Percentiles rank a stretch among this genome's conserved stretches.
These are phyloP conservation scores for Alouatta palliata DNA, from an alignment of 2,113 vertebrate species.

Conservation along the genomic window DNA sequence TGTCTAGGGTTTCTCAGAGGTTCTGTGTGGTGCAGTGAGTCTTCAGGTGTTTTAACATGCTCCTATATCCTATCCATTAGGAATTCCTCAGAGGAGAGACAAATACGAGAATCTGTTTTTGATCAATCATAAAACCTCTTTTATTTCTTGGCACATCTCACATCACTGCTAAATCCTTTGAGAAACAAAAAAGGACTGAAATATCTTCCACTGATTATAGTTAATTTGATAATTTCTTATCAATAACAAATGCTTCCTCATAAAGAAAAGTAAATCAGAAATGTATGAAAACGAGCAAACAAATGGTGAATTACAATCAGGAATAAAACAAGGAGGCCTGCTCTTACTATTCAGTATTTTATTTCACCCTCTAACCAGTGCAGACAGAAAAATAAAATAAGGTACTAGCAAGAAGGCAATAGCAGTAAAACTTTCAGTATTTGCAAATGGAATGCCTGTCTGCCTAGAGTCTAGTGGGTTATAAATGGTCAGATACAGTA, in stretches of 20 bases:
- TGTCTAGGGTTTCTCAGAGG: neutral
- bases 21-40: neutral
- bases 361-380: neutral
- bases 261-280: neutral
- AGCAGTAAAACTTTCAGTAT: neutral
- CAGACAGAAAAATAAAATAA: constrained; percentile 16
- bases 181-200: neutral
- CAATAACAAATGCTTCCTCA: neutral
- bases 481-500: neutral
- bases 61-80: neutral
- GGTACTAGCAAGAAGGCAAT: neutral
- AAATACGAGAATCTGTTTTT: neutral
- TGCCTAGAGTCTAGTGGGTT: neutral
- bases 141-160: neutral
- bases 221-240: constrained; percentile 11
- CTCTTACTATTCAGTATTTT: neutral
- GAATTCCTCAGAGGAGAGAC: neutral
- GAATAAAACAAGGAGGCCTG: neutral
- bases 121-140: neutral
- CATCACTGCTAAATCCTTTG: neutral
- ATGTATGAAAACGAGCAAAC: neutral
- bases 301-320: neutral
- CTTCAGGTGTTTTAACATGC: neutral
- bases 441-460: neutral
- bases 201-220: neutral